Conservation (phyloP, 2,888 invertebrate genomes). For the Lithophane socia region DNA sequence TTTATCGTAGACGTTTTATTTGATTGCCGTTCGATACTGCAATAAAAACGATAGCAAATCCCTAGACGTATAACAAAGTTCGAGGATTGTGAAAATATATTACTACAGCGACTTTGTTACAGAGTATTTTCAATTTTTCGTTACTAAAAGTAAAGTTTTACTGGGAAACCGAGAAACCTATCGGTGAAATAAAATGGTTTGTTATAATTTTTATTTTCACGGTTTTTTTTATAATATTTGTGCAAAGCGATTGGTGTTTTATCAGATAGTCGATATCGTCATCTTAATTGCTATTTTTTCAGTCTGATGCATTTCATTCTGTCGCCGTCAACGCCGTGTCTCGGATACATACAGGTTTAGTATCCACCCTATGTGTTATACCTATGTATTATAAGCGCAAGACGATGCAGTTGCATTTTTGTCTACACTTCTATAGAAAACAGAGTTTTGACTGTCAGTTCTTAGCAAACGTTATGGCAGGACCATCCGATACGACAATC, state of each 20-base stretch:
- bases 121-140: constrained; percentile 58
- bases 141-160: constrained; percentile 44
- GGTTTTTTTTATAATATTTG: neutral
- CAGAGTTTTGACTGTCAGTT: neutral
- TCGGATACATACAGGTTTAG: neutral
- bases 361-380: no score
- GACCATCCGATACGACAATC: constrained; percentile 3
- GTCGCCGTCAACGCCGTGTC: no score
- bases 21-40: constrained; percentile 57
- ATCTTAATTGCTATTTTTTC: no score
- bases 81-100: constrained; percentile 54
- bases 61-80: constrained; percentile 62
- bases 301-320: no score
- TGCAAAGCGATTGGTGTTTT: neutral
- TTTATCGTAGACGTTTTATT: constrained; percentile 63
- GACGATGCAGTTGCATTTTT: no score
- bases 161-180: constrained; percentile 20
- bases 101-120: constrained; percentile 50
- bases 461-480: neutral
- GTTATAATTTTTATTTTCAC: neutral
- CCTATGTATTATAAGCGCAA: no score
- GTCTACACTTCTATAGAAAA: neutral
- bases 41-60: constrained; percentile 61
- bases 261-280: no score
- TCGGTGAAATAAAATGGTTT: constrained; percentile 28